Evolutionary conservation across 2,888 invertebrate genomes (phyloP), one percentile per base, ranked within the genome.

Genomic region (Agrypnus murinus): DNA sequence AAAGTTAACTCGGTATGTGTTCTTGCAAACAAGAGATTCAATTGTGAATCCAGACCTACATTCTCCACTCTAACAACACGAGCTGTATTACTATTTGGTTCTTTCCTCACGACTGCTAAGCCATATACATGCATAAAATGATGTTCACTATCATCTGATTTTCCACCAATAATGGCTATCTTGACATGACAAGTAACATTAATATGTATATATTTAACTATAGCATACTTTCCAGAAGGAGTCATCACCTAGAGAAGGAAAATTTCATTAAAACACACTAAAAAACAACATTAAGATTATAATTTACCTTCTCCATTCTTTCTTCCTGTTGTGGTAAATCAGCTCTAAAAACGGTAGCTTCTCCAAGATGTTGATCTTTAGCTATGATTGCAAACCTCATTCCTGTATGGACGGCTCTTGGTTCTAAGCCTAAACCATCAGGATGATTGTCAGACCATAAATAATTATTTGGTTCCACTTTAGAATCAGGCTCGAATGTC

Each of bases 371-470:
- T 77, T 89, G 89, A 75, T 89, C 89, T 1, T 78, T 81, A 78
- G 90, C 89, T 72, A 88, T 86, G 65, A 92, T 87, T 10, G 86
- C 82, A 83, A 92, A 92, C 78, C 88, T 89, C 90, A 91, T 91
- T 34, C 90, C 91, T 38, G 89, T 89, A 73, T 89, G 88, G 36
- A 92, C 88, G 6, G 92, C 92, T 50, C 91, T 87, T 1, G 91
- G 87, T 81, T 92, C 92, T 81, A 92, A 87, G 58, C 92, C 93
- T 69, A 91, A 86, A 38, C 93, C 93, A 78, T 92, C 92, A 3
- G 92, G 90, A 77, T 91, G 90, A 43, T 91, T 92, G 84, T 94
- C 93, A 19, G 93, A 93, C 93, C 93, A 93, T 84, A 94, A 91
- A 82, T 90, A 92, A 83, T 92, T 92, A 75, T 91, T 87, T 2